phyloP scores from a whole-genome alignment of 2,797 vertebrate species.

The Carduelis carduelis region DNA sequence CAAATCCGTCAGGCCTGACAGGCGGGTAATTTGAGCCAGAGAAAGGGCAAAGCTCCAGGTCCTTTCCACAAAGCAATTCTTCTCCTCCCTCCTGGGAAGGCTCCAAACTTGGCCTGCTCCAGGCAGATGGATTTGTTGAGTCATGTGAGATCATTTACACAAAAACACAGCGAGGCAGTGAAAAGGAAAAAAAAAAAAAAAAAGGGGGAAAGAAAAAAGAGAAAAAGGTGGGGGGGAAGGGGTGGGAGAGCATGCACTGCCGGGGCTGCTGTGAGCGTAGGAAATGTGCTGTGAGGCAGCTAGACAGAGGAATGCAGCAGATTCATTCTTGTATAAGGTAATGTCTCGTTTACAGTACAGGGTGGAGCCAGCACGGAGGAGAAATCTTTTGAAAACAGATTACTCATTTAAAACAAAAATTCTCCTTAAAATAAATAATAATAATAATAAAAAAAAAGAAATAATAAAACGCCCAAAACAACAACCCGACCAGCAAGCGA shows the following conservation, averaged over 20 bases:
- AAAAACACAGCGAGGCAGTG: conserved; percentile 82
- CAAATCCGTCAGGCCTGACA: conserved; percentile 94
- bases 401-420: conserved; percentile 63
- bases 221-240: conserved; percentile 24
- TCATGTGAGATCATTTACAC: conserved; percentile 97
- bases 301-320: conserved; percentile 81
- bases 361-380: conserved; percentile 79
- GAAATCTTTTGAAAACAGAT: conserved; percentile 84
- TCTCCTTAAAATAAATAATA: conserved; percentile 41
- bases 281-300: conserved; percentile 81
- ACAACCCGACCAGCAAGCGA: not conserved
- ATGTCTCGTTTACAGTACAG: conserved; percentile 87
- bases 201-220: not conserved
- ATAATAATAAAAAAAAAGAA: not conserved
- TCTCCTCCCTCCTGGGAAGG: conserved; percentile 85
- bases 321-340: conserved; percentile 95
- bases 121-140: conserved; percentile 92
- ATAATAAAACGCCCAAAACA: not conserved
- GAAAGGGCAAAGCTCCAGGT: conserved; percentile 85
- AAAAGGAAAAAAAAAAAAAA: conserved; percentile 1
- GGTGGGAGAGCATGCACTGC: conserved; percentile 49
- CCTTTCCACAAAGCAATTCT: conserved; percentile 86
- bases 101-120: conserved; percentile 83
- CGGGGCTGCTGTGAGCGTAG: conserved; percentile 66
- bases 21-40: conserved; percentile 89